Evolutionary conservation across 2,888 invertebrate genomes (phyloP).

Genomic region (Diadegma fenestrale): DNA sequence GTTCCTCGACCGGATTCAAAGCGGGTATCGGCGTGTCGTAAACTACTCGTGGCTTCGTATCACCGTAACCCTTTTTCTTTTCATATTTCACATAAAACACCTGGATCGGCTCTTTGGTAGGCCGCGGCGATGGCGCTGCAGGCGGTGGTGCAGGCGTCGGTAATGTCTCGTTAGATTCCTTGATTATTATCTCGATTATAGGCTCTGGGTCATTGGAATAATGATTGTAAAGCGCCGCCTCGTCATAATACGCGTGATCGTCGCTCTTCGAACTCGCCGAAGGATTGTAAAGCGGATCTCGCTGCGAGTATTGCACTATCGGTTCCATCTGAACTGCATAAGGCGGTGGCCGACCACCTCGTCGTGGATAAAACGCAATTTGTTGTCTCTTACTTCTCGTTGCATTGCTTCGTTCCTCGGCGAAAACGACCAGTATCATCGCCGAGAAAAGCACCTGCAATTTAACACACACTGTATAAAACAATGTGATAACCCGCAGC

Average conservation of each 20-base stretch:
- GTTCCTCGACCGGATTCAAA: conserved; percentile 89
- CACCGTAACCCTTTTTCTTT: conserved; percentile 90
- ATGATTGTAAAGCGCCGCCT: conserved; percentile 74
- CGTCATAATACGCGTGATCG: conserved; percentile 77
- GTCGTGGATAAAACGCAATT: conserved; percentile 76
- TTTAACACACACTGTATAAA: conserved; percentile 16
- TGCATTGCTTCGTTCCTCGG: conserved; percentile 77
- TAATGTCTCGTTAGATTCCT: conserved; percentile 93
- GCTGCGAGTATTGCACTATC: conserved; percentile 91
- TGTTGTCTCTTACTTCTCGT: conserved; percentile 81
- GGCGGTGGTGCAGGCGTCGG: conserved; percentile 87
- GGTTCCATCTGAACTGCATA: conserved; percentile 94
- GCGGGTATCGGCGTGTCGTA: conserved; percentile 94
- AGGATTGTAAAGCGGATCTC: conserved; percentile 91
- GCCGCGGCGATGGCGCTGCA: conserved; percentile 84
- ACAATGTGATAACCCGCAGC: conserved; percentile 20
- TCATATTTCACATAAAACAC: conserved; percentile 97
- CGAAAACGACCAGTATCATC: conserved; percentile 71
- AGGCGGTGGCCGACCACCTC: conserved; percentile 86
- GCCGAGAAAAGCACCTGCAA: conserved; percentile 74
- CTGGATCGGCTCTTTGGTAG: conserved; percentile 93
- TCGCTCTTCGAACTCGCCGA: conserved; percentile 85
- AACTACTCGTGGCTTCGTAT: conserved; percentile 90
- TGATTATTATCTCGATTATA: conserved; percentile 96
- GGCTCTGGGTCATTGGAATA: conserved; percentile 91